Evolutionary conservation across 2,113 vertebrate genomes (phyloP), one percentile per base, ranked within the genome.

Genomic region (Nymphicus hollandicus): DNA sequence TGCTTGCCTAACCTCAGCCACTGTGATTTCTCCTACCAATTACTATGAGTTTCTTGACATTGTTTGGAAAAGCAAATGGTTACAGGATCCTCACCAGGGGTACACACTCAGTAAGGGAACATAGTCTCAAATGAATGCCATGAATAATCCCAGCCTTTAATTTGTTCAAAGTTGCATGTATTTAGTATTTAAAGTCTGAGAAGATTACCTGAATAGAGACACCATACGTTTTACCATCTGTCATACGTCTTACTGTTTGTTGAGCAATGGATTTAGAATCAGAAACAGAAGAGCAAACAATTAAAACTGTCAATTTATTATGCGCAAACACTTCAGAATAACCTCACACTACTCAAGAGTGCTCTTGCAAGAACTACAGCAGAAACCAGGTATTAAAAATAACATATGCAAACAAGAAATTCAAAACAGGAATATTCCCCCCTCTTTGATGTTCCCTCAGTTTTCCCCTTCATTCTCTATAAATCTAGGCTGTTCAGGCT

Each of bases 361-460:
- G 41, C 58, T 52, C 39, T 46, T 46, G 24, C 11, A 90, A 79
- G 61, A 86, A 47, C 49, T 28, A 35, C 5, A 12, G 47, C 81
- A 81, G 88, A 94, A 91, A 78, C 4, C 44, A 92, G 33, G 23
- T 65, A 86, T 56, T 69, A 53, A 94, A 95, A 84, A 93, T 64
- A 83, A 47, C 47, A 81, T 28, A n/a, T 4, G 10, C 25, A 94
- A 88, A 81, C 58, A 74, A 49, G 76, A 83, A 80, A 74, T 37
- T 37, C 7, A 84, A 78, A 78, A 1, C 72, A 81, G 24, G 81
- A 92, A 7, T 78, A 81, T 76, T 72, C 78, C 60, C 44, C 71
- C 31, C 55, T 22, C 46, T 81, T 50, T 13, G 47, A 52, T 17
- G 15, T 31, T 68, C 39, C n/a, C 46, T 55, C 28, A 43, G 41